Base-by-base conservation (phyloP, 2,888 invertebrate genomes). In the Allolobophora icterica region DNA sequence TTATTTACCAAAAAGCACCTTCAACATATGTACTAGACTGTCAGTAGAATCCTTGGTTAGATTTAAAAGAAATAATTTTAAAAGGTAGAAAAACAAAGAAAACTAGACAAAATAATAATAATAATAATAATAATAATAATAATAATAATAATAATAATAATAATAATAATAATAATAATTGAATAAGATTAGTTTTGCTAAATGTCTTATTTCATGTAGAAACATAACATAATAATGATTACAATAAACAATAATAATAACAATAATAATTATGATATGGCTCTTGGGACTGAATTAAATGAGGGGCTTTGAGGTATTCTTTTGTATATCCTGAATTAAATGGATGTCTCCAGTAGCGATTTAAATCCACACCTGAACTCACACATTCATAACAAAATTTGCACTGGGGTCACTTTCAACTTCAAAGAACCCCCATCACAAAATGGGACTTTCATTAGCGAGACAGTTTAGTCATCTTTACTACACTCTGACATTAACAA, bases 221-320 rank as follows among this genome's bases (percentile, higher is more conserved):
- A 24, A 52, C 52, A 21, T 52, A 21, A 21, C 52, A 71, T 71
- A 71, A n/a, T 71, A 71, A 71, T 71, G n/a, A 71, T 1, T n/a
- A n/a, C 71, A 71, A 71, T 71, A 71, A 71, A 17, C 45, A 45
- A 71, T 71, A 71, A 71, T 71, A 71, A 71, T n/a, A 71, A 71
- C 8, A 71, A 71, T 17, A 8, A 71, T n/a, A n/a, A 6, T 71
- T n/a, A n/a, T 71, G 71, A 71, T 71, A 52, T 52, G 52, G 52
- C 52, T 52, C 24, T 52, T 52, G 52, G 52, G 52, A 52, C 21
- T 52, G 21, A 52, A 52, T 21, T 24, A 24, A 52, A 21, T 21
- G 52, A 52, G 52, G 15, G 52, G n/a, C n/a, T 8, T 52, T 52
- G 52, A 52, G 52, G 52, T 21, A 21, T 19, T 52, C 6, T 21